A percentile compares a stretch with the other conserved stretches of the same genome.
Evolutionary conservation across 2,113 vertebrate genomes (phyloP).

Genomic region (Sturnira hondurensis): DNA sequence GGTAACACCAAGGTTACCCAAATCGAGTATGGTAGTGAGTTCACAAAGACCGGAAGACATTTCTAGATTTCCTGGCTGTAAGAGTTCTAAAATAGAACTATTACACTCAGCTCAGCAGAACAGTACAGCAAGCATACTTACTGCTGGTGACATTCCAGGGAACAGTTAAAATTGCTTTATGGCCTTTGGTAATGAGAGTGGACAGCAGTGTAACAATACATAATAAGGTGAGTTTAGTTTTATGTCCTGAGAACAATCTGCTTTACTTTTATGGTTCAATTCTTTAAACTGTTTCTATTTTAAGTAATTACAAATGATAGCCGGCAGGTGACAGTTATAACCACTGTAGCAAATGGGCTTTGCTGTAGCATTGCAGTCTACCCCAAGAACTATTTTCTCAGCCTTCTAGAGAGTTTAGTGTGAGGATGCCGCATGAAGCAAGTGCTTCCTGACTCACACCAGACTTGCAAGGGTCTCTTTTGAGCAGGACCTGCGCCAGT

Average conservation of each 20-base stretch:
- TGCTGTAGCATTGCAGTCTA: background rate
- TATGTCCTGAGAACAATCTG: slow-evolving; percentile 65
- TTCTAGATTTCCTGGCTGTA: slow-evolving; percentile 38
- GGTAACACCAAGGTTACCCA: slow-evolving; percentile 55
- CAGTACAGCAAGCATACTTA: slow-evolving; percentile 31
- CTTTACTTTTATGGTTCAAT: slow-evolving; percentile 59
- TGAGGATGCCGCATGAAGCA: background rate
- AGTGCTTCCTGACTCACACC: background rate
- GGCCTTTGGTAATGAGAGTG: slow-evolving; percentile 59
- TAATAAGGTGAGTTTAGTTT: slow-evolving; percentile 69
- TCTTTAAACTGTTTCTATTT: slow-evolving; percentile 57
- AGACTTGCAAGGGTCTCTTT: background rate
- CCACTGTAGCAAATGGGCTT: background rate
- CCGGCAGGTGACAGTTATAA: slow-evolving; percentile 39
- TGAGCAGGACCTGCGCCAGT: background rate
- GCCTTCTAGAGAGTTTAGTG: background rate
- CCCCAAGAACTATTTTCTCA: background rate
- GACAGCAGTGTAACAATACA: slow-evolving; percentile 58
- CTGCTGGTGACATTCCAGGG: slow-evolving; percentile 56
- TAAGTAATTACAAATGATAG: slow-evolving; percentile 53
- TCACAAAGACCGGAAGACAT: slow-evolving; percentile 42
- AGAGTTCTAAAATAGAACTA: slow-evolving; percentile 39
- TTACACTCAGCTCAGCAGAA: slow-evolving; percentile 19
- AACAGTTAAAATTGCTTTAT: slow-evolving; percentile 68
- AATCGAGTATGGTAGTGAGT: slow-evolving; percentile 44